Evolutionary conservation across 2,797 vertebrate genomes (phyloP).

Genomic region (Enteromius anoplus): DNA sequence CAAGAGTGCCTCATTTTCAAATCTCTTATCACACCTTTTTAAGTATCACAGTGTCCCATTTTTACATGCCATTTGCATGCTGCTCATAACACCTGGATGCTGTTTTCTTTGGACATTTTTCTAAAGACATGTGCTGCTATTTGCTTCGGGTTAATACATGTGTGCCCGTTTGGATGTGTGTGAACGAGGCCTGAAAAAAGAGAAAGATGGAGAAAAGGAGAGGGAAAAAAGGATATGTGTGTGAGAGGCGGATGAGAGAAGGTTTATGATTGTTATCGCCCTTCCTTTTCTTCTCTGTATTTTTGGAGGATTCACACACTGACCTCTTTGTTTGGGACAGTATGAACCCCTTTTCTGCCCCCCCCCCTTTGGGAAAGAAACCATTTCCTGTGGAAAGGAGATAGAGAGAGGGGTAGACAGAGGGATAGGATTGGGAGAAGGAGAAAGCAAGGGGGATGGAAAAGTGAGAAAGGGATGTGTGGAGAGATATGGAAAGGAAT

Average conservation of each 20-base stretch:
- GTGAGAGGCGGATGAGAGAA: constrained; percentile 82
- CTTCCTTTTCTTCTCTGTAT: constrained; percentile 81
- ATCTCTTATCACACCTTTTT: constrained; percentile 80
- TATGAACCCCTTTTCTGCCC: constrained; percentile 66
- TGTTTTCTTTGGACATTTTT: constrained; percentile 48
- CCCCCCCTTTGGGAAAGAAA: constrained; percentile 69
- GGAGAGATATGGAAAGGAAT: constrained; percentile 56
- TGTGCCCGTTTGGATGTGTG: constrained; percentile 28
- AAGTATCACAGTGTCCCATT: constrained; percentile 77
- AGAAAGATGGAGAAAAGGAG: constrained; percentile 37
- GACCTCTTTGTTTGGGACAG: constrained; percentile 91
- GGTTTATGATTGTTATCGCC: constrained; percentile 89
- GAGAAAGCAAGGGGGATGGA: constrained; percentile 57
- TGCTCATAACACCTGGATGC: constrained; percentile 72
- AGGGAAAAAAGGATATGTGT: constrained; percentile 56
- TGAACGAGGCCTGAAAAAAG: constrained; percentile 17
- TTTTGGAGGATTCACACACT: constrained; percentile 83
- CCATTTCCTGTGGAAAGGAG: constrained; percentile 78
- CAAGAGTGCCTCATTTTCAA: constrained; percentile 81
- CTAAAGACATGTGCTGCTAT: constrained; percentile 50
- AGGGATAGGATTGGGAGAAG: constrained; percentile 54
- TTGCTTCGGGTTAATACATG: constrained; percentile 22
- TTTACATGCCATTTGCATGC: constrained; percentile 82
- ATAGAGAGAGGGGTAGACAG: constrained; percentile 67
- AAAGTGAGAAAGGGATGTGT: constrained; percentile 58